phyloP scores from a whole-genome alignment of 2,888 invertebrate genomes.

The Meloe dianella region DNA sequence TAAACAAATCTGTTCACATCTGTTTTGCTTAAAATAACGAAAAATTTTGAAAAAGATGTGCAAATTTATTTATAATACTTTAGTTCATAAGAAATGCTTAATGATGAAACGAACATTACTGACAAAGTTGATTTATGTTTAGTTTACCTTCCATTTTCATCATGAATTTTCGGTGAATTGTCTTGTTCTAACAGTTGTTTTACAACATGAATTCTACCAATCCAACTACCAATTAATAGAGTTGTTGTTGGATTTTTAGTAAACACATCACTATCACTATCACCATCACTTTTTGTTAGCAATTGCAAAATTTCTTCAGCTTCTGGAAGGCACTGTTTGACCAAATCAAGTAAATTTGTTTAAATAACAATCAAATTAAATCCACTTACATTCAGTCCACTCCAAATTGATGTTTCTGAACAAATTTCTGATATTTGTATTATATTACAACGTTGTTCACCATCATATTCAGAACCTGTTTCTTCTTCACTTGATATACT shows the following conservation, averaged over 20 bases:
- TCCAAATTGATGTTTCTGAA: conserved; percentile 40
- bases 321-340: conserved; percentile 57
- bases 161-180: conserved; percentile 69
- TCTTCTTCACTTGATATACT: conserved; percentile 64
- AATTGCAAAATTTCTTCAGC: conserved; percentile 58
- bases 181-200: conserved; percentile 63
- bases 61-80: no score
- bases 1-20: no score
- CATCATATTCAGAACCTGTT: conserved; percentile 58
- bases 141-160: conserved; percentile 71
- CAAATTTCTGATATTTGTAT: conserved; percentile 54
- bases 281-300: conserved; percentile 59
- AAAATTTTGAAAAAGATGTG: no score
- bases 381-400: conserved; percentile 50
- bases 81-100: no score
- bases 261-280: conserved; percentile 61
- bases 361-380: not conserved
- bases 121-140: not conserved
- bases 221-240: conserved; percentile 68
- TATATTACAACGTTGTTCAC: conserved; percentile 42
- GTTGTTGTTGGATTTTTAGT: conserved; percentile 61
- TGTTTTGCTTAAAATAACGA: no score
- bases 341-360: not conserved
- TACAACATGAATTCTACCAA: conserved; percentile 65
- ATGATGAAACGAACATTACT: not conserved